Percentiles rank a stretch among this genome's conserved stretches.
Conservation (phyloP, 1,140 invertebrate genomes). For the Sweltsa coloradensis region DNA sequence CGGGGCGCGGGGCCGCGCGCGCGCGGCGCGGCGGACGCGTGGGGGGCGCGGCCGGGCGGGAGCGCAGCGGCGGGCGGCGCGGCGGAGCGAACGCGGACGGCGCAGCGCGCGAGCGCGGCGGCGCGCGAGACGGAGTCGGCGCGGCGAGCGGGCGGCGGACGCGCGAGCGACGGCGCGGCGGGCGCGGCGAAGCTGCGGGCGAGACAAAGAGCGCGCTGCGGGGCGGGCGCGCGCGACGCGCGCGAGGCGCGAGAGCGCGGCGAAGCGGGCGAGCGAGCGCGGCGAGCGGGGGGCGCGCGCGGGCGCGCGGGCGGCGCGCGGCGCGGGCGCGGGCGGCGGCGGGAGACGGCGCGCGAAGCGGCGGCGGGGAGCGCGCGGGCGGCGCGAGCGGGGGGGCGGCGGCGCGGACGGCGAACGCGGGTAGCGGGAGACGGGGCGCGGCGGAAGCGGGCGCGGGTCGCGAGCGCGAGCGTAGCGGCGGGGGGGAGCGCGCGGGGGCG, state of each 20-base stretch:
- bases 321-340: too few relatives aligned
- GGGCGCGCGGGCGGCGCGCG: neutral
- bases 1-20: too few relatives aligned
- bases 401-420: neutral
- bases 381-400: neutral
- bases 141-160: neutral
- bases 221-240: neutral
- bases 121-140: neutral
- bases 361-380: neutral
- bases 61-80: neutral
- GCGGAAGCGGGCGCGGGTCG: neutral
- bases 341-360: too few relatives aligned
- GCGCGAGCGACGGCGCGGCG: neutral
- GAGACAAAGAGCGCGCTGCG: too few relatives aligned
- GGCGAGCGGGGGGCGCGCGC: neutral
- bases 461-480: too few relatives aligned
- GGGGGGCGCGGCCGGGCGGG: neutral
- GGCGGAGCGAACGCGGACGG: neutral
- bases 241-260: neutral
- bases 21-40: neutral
- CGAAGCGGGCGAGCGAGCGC: neutral
- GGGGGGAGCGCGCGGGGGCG: too few relatives aligned
- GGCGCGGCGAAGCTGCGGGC: neutral
- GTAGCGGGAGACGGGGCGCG: neutral
- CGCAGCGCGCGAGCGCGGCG: neutral